Percentiles rank a stretch among this genome's conserved stretches.
Conservation (phyloP, 2,113 vertebrate genomes). For the Coracopsis vasa region DNA sequence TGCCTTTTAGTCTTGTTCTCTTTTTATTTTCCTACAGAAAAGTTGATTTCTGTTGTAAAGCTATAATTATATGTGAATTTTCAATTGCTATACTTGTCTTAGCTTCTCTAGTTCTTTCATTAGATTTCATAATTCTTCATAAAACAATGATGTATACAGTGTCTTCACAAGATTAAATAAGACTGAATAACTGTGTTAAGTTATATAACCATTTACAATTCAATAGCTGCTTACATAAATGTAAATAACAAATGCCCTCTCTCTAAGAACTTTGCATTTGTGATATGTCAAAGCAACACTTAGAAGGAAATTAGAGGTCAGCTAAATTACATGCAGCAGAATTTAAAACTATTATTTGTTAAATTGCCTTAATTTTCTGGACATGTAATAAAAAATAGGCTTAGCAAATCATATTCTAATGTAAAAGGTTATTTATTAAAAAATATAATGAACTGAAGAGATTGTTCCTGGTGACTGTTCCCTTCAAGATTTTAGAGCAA, state of each 20-base stretch:
- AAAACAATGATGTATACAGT: neutral
- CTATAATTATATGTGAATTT: neutral
- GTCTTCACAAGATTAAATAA: neutral
- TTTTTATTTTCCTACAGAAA: neutral
- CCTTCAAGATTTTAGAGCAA: neutral
- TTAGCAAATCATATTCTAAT: neutral
- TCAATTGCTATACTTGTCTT: neutral
- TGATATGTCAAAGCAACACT: neutral
- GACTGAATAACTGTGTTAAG: neutral
- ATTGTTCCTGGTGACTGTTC: neutral
- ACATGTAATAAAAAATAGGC: neutral
- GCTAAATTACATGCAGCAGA: neutral
- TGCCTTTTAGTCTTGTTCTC: neutral
- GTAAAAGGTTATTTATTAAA: neutral
- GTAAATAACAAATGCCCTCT: neutral
- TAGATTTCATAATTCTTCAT: neutral
- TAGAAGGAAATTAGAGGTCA: neutral
- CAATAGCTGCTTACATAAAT: neutral
- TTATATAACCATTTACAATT: neutral
- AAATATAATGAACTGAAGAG: neutral
- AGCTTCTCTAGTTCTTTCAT: neutral
- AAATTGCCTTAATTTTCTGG: neutral
- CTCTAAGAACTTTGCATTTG: neutral
- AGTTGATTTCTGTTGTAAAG: neutral
- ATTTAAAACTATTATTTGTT: neutral